phyloP scores from a whole-genome alignment of 2,113 vertebrate genomes.

The Proterorhinus semilunaris region DNA sequence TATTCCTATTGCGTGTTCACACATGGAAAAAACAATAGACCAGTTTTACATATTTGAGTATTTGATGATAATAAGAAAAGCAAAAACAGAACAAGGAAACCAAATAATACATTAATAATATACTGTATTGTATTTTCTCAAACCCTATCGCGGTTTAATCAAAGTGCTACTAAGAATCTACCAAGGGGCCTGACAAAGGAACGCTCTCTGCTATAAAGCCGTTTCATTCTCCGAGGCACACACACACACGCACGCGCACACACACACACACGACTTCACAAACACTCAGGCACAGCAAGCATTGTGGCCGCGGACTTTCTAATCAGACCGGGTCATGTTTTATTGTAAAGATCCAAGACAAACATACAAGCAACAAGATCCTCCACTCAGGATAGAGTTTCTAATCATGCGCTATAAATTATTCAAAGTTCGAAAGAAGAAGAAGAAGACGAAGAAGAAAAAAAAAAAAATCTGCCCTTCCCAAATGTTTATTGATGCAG shows the following conservation, averaged over 20 bases:
- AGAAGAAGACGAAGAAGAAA: too few species aligned
- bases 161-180: not conserved
- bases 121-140: not conserved
- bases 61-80: too few species aligned
- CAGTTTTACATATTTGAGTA: too few species aligned
- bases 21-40: too few species aligned
- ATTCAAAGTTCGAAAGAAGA: conserved; percentile 73
- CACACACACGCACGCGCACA: not conserved
- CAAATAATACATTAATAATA: not conserved
- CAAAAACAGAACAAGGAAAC: not conserved
- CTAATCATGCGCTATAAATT: conserved; percentile 82
- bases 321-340: conserved; percentile 72
- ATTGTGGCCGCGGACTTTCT: conserved; percentile 38
- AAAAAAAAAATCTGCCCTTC: conserved; percentile 74
- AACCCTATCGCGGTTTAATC: not conserved
- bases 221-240: not conserved
- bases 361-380: conserved; percentile 79
- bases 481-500: conserved; percentile 86
- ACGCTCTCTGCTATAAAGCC: not conserved
- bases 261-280: conserved; percentile 9
- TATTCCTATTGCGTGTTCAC: too few species aligned
- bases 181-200: not conserved
- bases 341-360: conserved; percentile 79
- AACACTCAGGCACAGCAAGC: conserved; percentile 20
- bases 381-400: conserved; percentile 79